Evolutionary conservation across 2,797 vertebrate genomes (phyloP).

Genomic region (Natrix natrix): DNA sequence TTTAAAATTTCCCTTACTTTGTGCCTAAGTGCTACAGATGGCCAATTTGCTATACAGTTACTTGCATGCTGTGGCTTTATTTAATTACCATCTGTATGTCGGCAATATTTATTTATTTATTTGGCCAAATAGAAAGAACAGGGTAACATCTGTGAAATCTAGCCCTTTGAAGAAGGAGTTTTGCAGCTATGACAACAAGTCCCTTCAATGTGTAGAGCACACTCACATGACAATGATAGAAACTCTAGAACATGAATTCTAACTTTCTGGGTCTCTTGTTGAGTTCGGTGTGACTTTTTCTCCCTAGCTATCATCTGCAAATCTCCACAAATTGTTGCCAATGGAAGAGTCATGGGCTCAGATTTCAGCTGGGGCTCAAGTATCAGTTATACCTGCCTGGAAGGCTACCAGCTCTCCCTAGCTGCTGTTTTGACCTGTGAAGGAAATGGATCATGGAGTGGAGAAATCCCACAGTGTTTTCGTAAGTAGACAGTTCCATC

Average conservation of each 20-base stretch:
- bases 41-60: not conserved
- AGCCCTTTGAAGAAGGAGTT: not conserved
- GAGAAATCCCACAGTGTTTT: conserved; percentile 95
- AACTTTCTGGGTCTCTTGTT: not conserved
- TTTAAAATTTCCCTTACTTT: not conserved
- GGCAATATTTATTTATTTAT: not conserved
- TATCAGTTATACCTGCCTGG: conserved; percentile 89
- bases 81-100: not conserved
- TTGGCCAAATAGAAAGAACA: not conserved
- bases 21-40: not conserved
- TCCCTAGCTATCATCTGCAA: conserved; percentile 85
- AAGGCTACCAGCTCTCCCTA: conserved; percentile 97
- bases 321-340: conserved; percentile 83
- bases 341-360: conserved; percentile 89
- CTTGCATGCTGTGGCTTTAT: not conserved
- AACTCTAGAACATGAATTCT: not conserved
- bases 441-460: conserved; percentile 92
- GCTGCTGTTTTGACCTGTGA: conserved; percentile 93
- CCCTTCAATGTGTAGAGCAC: not conserved
- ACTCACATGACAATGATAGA: not conserved
- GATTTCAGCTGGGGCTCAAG: conserved; percentile 95
- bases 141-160: not conserved
- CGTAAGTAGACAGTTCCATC: conserved; percentile 74
- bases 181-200: not conserved
- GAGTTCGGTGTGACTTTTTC: not conserved